Evolutionary conservation across 1,140 invertebrate species (phyloP).

Genomic region (Euwallacea fornicatus): DNA sequence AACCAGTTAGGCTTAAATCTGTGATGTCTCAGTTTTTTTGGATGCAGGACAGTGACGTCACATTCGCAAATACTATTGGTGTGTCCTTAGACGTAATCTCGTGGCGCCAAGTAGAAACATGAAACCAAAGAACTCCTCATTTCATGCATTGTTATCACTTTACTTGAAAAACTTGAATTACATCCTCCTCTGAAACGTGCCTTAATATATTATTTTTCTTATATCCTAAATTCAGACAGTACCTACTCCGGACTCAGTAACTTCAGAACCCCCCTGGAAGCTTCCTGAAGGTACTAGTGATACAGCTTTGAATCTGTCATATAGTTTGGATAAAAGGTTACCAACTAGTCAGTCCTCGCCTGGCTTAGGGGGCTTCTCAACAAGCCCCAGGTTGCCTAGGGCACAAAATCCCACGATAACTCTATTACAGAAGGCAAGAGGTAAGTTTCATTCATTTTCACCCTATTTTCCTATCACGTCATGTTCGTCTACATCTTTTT

Average conservation of each 20-base stretch:
- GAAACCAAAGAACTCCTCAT: no score
- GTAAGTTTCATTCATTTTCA: slow-evolving; percentile 54
- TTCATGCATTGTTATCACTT: no score
- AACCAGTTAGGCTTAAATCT: no score
- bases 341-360: slow-evolving; percentile 68
- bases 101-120: no score
- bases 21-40: no score
- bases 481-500: background rate
- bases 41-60: no score
- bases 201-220: background rate
- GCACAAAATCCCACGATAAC: slow-evolving; percentile 88
- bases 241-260: slow-evolving; percentile 32
- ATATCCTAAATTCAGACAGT: slow-evolving; percentile 26
- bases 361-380: slow-evolving; percentile 60
- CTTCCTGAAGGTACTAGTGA: slow-evolving; percentile 41
- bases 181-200: background rate
- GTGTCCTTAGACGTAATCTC: no score
- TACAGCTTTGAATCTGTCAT: slow-evolving; percentile 45
- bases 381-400: slow-evolving; percentile 63
- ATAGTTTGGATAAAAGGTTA: slow-evolving; percentile 59
- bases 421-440: slow-evolving; percentile 84
- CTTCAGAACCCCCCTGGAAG: slow-evolving; percentile 53
- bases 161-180: no score
- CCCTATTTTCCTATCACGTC: background rate
- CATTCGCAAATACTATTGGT: no score